Evolutionary conservation across 1,140 invertebrate genomes (phyloP).

Genomic region (Lasaia peninsularis): DNA sequence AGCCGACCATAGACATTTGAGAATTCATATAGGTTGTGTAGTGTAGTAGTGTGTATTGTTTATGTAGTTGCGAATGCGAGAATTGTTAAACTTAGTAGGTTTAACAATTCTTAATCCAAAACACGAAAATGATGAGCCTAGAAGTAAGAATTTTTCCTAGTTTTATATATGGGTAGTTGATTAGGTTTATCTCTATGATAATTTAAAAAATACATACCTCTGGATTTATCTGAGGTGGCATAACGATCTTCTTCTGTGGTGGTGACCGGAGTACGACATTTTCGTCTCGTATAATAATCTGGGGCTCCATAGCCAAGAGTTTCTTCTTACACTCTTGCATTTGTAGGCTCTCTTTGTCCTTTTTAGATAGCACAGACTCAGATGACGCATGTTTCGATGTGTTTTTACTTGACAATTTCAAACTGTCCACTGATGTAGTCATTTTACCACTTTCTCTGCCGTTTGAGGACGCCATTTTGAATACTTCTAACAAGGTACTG

Average conservation of each 20-base stretch:
- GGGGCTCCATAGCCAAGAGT: conserved; percentile 67
- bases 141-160: background rate
- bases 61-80: too few relatives aligned
- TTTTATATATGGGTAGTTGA: background rate
- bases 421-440: conserved; percentile 69
- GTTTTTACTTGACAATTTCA: conserved; percentile 70
- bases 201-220: conserved; percentile 48
- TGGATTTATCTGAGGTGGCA: conserved; percentile 65
- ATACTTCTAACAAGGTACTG: conserved; percentile 10
- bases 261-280: conserved; percentile 66
- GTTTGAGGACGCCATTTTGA: conserved; percentile 65
- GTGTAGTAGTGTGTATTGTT: too few relatives aligned
- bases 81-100: too few relatives aligned
- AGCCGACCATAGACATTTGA: too few relatives aligned
- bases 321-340: conserved; percentile 75
- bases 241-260: conserved; percentile 72
- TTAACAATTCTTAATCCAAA: too few relatives aligned
- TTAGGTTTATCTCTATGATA: background rate
- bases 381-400: conserved; percentile 72
- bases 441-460: conserved; percentile 65
- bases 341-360: conserved; percentile 68
- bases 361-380: conserved; percentile 67
- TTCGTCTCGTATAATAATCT: conserved; percentile 73
- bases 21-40: too few relatives aligned
- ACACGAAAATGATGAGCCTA: background rate